Conservation (phyloP, 2,888 invertebrate species). For the Gari tellinella region DNA sequence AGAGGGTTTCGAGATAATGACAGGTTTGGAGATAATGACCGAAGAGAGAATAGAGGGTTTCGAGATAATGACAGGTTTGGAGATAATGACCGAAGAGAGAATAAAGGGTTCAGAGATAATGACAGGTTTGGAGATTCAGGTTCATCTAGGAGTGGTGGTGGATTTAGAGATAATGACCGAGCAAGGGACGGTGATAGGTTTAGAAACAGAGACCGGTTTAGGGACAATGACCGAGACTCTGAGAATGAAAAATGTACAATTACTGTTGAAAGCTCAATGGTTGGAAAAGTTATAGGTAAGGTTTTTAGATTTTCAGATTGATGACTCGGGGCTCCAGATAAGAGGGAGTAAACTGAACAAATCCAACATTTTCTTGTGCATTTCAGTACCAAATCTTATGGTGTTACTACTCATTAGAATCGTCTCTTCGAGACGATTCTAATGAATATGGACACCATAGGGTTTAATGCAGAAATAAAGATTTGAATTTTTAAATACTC, state of each 20-base stretch:
- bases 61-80: neutral
- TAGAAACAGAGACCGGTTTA: slow-evolving; percentile 2
- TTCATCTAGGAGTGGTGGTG: neutral
- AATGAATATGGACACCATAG: no score
- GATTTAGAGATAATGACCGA: neutral
- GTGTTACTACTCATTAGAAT: no score
- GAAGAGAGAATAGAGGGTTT: neutral
- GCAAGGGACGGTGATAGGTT: neutral
- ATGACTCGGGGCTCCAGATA: neutral
- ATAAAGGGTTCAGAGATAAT: no score
- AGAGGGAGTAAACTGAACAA: neutral
- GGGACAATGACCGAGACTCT: neutral
- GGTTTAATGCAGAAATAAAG: no score
- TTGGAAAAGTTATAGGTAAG: slow-evolving; percentile 74
- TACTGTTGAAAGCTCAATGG: slow-evolving; percentile 51
- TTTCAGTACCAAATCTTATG: no score
- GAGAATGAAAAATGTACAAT: slow-evolving; percentile 10
- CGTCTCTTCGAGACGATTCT: no score
- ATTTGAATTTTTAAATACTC: no score
- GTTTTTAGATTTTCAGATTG: neutral
- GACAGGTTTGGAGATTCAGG: neutral
- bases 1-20: neutral
- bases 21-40: neutral
- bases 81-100: no score
- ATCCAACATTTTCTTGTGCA: no score